These are phyloP conservation scores for Schizopygopsis pylzovi DNA, from an alignment of 2,797 vertebrate genomes.

Conservation along the genomic window DNA sequence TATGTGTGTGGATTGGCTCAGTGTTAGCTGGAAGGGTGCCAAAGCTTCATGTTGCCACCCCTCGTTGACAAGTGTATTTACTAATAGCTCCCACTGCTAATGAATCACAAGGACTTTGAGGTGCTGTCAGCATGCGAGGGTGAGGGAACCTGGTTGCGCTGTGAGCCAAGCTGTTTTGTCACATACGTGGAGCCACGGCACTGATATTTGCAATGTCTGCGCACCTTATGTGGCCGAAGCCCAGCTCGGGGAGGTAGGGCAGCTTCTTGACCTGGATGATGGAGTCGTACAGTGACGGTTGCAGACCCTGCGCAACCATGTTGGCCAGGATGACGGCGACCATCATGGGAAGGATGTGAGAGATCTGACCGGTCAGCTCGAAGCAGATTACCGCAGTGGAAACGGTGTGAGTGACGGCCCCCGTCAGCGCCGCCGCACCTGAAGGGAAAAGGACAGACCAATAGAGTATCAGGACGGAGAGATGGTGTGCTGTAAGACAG, in stretches of 20 bases:
- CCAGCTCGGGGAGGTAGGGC: slow-evolving; percentile 94
- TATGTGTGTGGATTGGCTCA: not conserved
- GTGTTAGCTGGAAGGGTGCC: slow-evolving; percentile 29
- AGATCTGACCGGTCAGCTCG: slow-evolving; percentile 95
- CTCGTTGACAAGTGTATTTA: slow-evolving; percentile 41
- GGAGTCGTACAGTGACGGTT: slow-evolving; percentile 95
- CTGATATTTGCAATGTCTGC: slow-evolving; percentile 11
- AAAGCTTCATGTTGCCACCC: slow-evolving; percentile 30
- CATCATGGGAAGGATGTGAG: slow-evolving; percentile 99
- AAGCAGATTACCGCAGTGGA: slow-evolving; percentile 98
- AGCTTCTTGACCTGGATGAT: slow-evolving; percentile 98
- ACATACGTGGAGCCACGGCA: not conserved
- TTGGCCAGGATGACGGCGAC: slow-evolving; percentile 97
- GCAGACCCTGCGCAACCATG: slow-evolving; percentile 96
- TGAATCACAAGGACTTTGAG: slow-evolving; percentile 41
- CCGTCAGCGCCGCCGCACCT: slow-evolving; percentile 93
- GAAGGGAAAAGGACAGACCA: not conserved
- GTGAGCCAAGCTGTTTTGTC: not conserved
- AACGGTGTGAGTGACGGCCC: slow-evolving; percentile 95
- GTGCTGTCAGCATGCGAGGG: slow-evolving; percentile 18
- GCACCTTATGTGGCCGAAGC: slow-evolving; percentile 92
- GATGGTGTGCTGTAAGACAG: not conserved
- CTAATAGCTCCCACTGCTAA: slow-evolving; percentile 37
- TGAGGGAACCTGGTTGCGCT: slow-evolving; percentile 10
- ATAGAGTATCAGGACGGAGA: slow-evolving; percentile 29